Conservation (phyloP, 2,113 vertebrate species). For the Egretta garzetta region DNA sequence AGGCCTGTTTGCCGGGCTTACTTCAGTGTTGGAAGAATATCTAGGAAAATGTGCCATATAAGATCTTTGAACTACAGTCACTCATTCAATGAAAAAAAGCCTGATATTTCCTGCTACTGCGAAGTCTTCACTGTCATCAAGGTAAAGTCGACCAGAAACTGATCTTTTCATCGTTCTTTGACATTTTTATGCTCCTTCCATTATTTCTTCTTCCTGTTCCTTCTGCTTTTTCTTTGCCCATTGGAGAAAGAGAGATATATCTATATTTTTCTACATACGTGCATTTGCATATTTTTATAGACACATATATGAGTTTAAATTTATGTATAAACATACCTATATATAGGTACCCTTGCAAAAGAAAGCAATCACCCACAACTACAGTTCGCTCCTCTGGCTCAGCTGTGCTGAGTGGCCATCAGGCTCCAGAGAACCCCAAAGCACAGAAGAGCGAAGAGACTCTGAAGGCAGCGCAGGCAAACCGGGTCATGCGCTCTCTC, state of each 20-base stretch:
- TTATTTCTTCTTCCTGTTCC: not conserved
- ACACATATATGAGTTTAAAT: not conserved
- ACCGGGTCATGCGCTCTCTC: not conserved
- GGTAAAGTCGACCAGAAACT: not conserved
- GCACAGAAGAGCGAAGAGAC: not conserved
- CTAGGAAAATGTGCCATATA: not conserved
- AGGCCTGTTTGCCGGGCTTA: not conserved
- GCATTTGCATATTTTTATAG: not conserved
- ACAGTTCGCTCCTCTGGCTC: not conserved
- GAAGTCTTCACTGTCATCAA: not conserved
- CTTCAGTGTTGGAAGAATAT: not conserved
- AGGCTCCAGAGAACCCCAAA: not conserved
- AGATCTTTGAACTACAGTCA: not conserved
- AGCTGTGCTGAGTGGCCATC: not conserved
- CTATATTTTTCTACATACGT: not conserved
- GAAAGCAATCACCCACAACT: not conserved
- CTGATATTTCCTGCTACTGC: not conserved
- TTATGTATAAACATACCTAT: not conserved
- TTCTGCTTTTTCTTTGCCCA: not conserved
- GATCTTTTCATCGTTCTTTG: not conserved
- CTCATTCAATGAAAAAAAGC: not conserved
- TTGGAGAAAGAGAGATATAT: not conserved
- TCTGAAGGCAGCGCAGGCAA: not conserved
- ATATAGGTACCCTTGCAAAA: not conserved
- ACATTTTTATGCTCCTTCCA: not conserved